Percentiles rank a stretch among this genome's conserved stretches.
Evolutionary conservation across 2,113 vertebrate species (phyloP).

Genomic region (Nycticebus coucang): DNA sequence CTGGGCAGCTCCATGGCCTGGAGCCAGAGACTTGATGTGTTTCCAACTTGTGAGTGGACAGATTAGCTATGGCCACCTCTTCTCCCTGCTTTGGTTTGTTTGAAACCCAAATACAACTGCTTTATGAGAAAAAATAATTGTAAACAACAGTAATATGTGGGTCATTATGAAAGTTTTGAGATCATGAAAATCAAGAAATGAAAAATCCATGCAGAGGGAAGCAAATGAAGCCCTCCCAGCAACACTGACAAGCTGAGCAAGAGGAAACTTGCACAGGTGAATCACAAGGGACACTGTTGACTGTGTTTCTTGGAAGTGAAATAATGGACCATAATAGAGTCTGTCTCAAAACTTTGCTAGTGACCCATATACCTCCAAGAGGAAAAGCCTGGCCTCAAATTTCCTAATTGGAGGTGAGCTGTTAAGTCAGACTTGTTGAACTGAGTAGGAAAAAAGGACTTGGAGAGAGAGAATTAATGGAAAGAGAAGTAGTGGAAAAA

Average conservation of each 20-base stretch:
- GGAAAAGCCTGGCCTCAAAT: not conserved
- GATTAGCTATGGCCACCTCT: conserved; percentile 52
- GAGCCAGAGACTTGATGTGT: not conserved
- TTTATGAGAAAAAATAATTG: conserved; percentile 61
- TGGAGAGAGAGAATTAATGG: not conserved
- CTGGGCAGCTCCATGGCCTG: not conserved
- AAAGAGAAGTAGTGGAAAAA: not conserved
- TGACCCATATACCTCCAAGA: not conserved
- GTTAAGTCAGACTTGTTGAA: not conserved
- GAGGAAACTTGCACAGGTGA: no score
- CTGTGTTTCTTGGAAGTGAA: no score
- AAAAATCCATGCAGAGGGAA: no score
- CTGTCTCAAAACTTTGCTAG: no score
- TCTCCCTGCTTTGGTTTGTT: conserved; percentile 76
- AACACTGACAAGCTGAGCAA: no score
- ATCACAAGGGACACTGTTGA: no score
- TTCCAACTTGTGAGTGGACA: not conserved
- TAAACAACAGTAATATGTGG: not conserved
- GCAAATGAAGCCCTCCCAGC: no score
- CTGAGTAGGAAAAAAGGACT: not conserved
- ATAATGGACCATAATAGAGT: no score
- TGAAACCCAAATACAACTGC: conserved; percentile 86
- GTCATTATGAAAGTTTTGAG: no score
- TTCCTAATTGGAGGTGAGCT: not conserved
- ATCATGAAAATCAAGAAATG: no score